phyloP scores from a whole-genome alignment of 2,888 invertebrate species.

The Iselma pallidipennis region DNA sequence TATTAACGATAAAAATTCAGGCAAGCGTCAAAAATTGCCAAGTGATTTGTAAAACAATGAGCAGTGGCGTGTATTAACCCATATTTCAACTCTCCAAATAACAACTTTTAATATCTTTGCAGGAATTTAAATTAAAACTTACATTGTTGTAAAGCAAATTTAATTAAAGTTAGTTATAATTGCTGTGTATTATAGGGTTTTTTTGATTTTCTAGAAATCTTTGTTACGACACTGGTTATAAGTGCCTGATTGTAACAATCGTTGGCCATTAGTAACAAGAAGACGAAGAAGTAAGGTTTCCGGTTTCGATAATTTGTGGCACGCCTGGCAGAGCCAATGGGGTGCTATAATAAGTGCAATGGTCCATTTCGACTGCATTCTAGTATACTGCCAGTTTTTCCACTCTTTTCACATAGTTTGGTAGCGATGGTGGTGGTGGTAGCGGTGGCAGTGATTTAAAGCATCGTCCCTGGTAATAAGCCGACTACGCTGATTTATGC shows the following conservation, averaged over 20 bases:
- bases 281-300: constrained; percentile 36
- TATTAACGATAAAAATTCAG: constrained; percentile 15
- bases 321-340: constrained; percentile 46
- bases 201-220: not conserved
- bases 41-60: constrained; percentile 30
- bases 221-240: not conserved
- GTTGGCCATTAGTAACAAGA: constrained; percentile 36
- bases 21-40: constrained; percentile 27
- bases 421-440: not conserved
- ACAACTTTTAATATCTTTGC: not conserved
- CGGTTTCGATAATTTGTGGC: constrained; percentile 28
- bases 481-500: constrained; percentile 41
- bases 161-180: not conserved
- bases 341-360: constrained; percentile 54
- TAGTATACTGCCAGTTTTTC: constrained; percentile 46
- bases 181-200: not conserved
- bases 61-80: constrained; percentile 6
- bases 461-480: constrained; percentile 35
- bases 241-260: constrained; percentile 13
- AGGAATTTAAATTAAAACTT: not conserved
- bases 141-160: not conserved
- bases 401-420: constrained; percentile 38
- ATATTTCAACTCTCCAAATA: not conserved
- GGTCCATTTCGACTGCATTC: constrained; percentile 51
- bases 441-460: constrained; percentile 44